Evolutionary conservation across 2,113 vertebrate species (phyloP).

Genomic region (Galemys pyrenaicus): DNA sequence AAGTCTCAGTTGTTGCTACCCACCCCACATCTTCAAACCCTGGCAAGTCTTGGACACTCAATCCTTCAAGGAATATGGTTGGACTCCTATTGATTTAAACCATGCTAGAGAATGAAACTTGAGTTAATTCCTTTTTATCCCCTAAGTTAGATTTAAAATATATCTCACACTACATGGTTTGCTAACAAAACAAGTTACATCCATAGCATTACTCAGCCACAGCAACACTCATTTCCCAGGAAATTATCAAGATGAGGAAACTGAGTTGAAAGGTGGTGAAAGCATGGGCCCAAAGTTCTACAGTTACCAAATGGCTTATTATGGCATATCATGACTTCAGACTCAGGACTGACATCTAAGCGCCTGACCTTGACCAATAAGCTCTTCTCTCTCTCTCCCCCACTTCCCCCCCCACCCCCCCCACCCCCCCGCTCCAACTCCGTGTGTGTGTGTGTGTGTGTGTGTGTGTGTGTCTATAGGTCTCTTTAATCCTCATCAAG

Average conservation of each 20-base stretch:
- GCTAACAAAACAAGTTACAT: not conserved
- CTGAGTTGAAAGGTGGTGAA: too few species aligned
- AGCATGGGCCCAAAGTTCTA: not conserved
- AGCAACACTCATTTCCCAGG: too few species aligned
- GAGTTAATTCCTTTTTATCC: not conserved
- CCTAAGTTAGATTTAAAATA: not conserved
- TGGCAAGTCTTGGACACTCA: not conserved
- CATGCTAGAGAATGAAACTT: not conserved
- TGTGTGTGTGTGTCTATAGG: not conserved
- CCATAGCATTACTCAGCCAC: not conserved
- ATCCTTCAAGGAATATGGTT: not conserved
- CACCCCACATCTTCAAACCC: not conserved
- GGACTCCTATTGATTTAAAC: not conserved
- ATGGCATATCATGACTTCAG: not conserved
- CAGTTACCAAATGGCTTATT: too few species aligned
- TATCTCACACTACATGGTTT: not conserved
- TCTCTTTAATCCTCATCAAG: not conserved
- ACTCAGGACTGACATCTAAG: not conserved
- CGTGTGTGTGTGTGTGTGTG: too few species aligned
- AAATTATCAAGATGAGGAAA: not conserved
- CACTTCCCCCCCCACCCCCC: too few species aligned
- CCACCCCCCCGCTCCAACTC: too few species aligned
- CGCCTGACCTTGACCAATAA: constrained; percentile 2
- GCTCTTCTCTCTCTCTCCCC: not conserved
- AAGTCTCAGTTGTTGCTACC: not conserved